phyloP scores from a whole-genome alignment of 2,888 invertebrate species.

The Nymphalis urticae region DNA sequence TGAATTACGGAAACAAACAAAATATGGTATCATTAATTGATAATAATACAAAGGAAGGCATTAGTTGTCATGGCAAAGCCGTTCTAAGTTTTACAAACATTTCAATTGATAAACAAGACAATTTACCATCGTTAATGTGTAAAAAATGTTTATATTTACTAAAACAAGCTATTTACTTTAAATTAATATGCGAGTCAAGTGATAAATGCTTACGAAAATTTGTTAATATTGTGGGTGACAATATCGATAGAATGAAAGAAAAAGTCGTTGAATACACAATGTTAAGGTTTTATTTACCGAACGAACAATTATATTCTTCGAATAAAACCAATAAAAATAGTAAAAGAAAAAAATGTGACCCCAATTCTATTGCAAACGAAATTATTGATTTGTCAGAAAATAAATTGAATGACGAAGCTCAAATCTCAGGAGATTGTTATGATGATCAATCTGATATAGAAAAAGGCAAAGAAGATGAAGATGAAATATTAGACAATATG shows the following conservation, averaged over 20 bases:
- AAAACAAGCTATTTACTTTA: constrained; percentile 64
- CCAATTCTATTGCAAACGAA: constrained; percentile 2
- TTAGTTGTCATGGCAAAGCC: constrained; percentile 61
- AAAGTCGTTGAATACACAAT: constrained; percentile 31
- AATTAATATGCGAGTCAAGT: constrained; percentile 61
- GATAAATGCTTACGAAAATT: constrained; percentile 45
- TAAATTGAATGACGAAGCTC: background rate
- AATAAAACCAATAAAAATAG: constrained; percentile 4
- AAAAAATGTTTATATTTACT: constrained; percentile 57
- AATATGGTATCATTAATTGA: constrained; percentile 61
- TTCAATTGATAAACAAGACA: constrained; percentile 51
- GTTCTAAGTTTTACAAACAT: constrained; percentile 56
- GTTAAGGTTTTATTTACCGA: constrained; percentile 29
- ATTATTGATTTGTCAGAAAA: background rate
- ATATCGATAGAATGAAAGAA: constrained; percentile 22
- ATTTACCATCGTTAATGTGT: constrained; percentile 62
- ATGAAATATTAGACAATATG: constrained; percentile 31
- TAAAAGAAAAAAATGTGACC: background rate
- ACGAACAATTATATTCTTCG: constrained; percentile 12
- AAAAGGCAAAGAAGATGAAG: background rate
- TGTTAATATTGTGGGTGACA: constrained; percentile 14
- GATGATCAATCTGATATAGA: background rate
- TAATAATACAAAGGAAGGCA: constrained; percentile 48
- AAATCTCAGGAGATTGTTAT: background rate
- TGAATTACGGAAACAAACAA: constrained; percentile 48